Evolutionary conservation across 2,113 vertebrate species (phyloP).

Genomic region (Tretioscincus oriximinensis): DNA sequence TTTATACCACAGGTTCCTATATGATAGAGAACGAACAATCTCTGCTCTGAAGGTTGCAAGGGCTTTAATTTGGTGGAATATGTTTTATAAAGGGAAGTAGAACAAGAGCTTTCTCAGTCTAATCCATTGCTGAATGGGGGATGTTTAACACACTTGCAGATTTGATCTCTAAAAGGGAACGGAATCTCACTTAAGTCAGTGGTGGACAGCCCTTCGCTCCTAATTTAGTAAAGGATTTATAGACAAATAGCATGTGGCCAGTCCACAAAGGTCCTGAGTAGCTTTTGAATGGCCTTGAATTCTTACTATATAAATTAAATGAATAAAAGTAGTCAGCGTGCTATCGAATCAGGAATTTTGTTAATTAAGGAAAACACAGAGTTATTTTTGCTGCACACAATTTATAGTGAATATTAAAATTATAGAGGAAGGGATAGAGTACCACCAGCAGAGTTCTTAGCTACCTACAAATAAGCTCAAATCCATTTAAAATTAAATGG

Average conservation of each 20-base stretch:
- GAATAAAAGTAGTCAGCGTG: not conserved
- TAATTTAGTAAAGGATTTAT: not conserved
- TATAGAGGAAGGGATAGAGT: not conserved
- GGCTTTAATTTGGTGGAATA: not conserved
- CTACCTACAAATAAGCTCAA: constrained; percentile 17
- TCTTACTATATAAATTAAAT: constrained; percentile 2
- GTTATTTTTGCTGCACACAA: constrained; percentile 4
- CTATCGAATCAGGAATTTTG: not conserved
- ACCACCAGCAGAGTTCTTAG: constrained; percentile 29
- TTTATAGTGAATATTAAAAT: not conserved
- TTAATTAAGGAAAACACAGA: not conserved
- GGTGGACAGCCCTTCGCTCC: not conserved
- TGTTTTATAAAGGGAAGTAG: not conserved
- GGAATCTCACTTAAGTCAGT: not conserved
- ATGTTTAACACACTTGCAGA: constrained; percentile 1
- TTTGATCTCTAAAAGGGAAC: not conserved
- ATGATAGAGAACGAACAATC: not conserved
- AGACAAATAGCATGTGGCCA: not conserved
- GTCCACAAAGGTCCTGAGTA: not conserved
- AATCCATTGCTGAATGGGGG: not conserved
- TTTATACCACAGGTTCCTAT: not conserved
- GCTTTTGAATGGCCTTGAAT: not conserved
- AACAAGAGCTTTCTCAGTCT: not conserved
- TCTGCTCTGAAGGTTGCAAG: not conserved
- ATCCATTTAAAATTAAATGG: constrained; percentile 45